Evolutionary conservation across 2,888 invertebrate species (phyloP), one percentile per base, ranked within the genome.

Genomic region (Drosophila kanekoi): DNA sequence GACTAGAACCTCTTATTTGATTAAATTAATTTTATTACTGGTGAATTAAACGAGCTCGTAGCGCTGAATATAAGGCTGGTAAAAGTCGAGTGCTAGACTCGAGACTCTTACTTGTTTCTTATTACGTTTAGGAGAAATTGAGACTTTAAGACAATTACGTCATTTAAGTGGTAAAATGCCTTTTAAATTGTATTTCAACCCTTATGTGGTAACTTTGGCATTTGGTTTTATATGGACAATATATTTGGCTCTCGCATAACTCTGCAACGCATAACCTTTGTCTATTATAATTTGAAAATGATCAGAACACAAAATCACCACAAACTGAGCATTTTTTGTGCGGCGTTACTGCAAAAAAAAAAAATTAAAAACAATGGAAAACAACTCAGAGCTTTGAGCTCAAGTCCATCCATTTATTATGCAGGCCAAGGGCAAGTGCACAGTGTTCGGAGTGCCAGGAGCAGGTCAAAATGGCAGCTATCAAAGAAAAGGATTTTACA

Each of bases 401-500:
- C 8, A 4, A 23, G 23, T 23, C 23, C 23, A 51, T 70, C 57
- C 82, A 85, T 84, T 87, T 79, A 83, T 85, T 85, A 85, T 83
- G 82, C 87, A 87, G 74, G 85, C 87, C 77, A 77, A 85, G 82
- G 72, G 85, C 82, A 74, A 79, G 69, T 82, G 72, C 23, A 6
- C 23, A 23, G 23, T 23, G 8, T 81, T 77, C 67, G 56, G 1
- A 81, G 75, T 69, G 72, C 62, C 71, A 53, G 33, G 18, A 54
- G 49, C 59, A 43, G 41, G 20, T 48, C 28, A 53, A 73, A 70
- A 64, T 49, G 56, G 41, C 38, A 37, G n/a, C 43, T 44, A 9
- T 14, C 41, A 41, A 47, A 44, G 52, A 44, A 23, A 35, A 20
- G 28, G 45, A 56, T 49, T 13, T 43, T 14, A 38, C 16, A 35